Evolutionary conservation across 2,888 invertebrate genomes (phyloP).

Genomic region (Melanchra persicariae): DNA sequence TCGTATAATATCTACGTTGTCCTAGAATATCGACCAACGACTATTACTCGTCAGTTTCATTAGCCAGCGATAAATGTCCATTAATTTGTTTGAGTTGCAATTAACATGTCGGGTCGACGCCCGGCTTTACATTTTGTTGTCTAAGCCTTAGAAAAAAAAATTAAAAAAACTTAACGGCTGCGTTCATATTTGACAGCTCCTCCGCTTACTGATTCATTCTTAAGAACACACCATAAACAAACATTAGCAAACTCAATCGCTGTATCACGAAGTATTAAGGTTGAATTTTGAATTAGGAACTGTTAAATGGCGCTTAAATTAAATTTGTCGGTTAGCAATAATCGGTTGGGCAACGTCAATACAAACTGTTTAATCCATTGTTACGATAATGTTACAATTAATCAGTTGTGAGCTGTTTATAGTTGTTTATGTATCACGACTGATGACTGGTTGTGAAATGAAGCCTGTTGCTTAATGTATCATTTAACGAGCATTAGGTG

Average conservation of each 20-base stretch:
- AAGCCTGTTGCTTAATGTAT: constrained; percentile 54
- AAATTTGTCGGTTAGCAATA: constrained; percentile 70
- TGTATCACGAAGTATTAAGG: constrained; percentile 68
- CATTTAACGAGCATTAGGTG: constrained; percentile 42
- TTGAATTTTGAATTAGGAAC: constrained; percentile 58
- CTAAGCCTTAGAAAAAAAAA: constrained; percentile 70
- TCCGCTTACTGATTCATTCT: constrained; percentile 69
- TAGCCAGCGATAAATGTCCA: constrained; percentile 83
- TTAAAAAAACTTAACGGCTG: constrained; percentile 64
- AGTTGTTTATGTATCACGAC: constrained; percentile 60
- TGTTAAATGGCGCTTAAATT: constrained; percentile 58
- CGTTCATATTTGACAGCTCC: constrained; percentile 72
- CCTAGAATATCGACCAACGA: constrained; percentile 34
- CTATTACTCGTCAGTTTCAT: constrained; percentile 74
- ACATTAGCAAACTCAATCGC: constrained; percentile 53
- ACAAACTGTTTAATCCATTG: constrained; percentile 73
- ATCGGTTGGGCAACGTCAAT: constrained; percentile 72
- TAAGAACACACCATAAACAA: constrained; percentile 64
- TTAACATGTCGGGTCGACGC: constrained; percentile 85
- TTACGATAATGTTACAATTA: constrained; percentile 73
- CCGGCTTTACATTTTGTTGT: constrained; percentile 76
- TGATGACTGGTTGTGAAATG: constrained; percentile 67
- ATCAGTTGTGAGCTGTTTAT: constrained; percentile 70
- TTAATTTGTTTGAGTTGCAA: constrained; percentile 89
- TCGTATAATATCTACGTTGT: constrained; percentile 46